Conservation (phyloP, 2,888 invertebrate species). For the Alloscopus bannaensis region DNA sequence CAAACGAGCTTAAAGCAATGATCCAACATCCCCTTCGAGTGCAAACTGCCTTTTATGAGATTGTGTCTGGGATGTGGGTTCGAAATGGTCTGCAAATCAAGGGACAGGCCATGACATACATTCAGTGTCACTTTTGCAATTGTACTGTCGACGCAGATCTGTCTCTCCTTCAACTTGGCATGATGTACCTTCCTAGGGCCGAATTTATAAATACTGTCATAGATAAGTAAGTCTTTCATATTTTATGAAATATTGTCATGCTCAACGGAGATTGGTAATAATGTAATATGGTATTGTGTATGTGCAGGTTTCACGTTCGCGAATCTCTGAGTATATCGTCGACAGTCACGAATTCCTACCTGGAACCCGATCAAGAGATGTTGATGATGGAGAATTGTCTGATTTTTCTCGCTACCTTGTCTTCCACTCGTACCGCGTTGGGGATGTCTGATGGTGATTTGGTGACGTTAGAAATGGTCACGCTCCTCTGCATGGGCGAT, state of each 20-base stretch:
- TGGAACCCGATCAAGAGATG: conserved; percentile 89
- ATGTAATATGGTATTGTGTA: conserved; percentile 11
- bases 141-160: conserved; percentile 99
- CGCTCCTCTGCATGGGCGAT: conserved; percentile 93
- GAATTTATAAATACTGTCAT: conserved; percentile 90
- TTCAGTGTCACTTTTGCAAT: conserved; percentile 96
- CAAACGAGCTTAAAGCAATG: conserved; percentile 86
- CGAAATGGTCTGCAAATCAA: conserved; percentile 97
- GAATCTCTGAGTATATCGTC: conserved; percentile 86
- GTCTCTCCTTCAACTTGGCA: conserved; percentile 89
- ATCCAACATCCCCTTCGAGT: conserved; percentile 87
- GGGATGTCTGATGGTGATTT: conserved; percentile 82
- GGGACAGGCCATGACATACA: conserved; percentile 99
- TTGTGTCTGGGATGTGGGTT: conserved; percentile 95
- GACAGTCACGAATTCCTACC: conserved; percentile 79
- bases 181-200: conserved; percentile 85
- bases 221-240: conserved; percentile 82
- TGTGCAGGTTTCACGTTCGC: conserved; percentile 83
- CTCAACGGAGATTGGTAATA: conserved; percentile 2
- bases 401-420: conserved; percentile 91
- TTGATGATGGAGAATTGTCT: conserved; percentile 95
- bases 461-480: conserved; percentile 93
- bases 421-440: conserved; percentile 91
- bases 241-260: background rate
- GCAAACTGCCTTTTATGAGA: conserved; percentile 96